Conservation (phyloP, 2,888 invertebrate species). For the Agriopis aurantiaria region DNA sequence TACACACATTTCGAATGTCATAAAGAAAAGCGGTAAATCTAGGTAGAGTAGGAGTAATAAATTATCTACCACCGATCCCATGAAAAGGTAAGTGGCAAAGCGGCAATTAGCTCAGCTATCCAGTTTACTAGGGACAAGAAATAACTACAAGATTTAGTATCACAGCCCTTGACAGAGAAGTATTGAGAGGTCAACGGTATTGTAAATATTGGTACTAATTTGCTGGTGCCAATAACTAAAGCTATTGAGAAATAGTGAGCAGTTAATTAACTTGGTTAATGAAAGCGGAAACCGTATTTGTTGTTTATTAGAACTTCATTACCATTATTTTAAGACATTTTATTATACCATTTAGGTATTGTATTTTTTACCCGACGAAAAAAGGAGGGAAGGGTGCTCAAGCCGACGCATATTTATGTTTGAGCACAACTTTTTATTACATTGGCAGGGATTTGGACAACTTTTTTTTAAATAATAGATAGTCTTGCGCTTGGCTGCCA, state of each 20-base stretch:
- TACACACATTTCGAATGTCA: no score
- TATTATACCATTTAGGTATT: no score
- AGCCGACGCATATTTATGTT: no score
- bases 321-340: no score
- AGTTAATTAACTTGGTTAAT: not conserved
- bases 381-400: no score
- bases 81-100: conserved; percentile 3
- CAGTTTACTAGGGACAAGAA: not conserved
- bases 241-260: not conserved
- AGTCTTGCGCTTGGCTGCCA: no score
- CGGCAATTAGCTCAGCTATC: conserved; percentile 7
- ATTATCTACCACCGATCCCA: not conserved
- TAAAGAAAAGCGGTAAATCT: no score
- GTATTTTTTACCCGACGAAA: no score
- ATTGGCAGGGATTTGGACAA: no score
- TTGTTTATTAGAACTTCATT: no score
- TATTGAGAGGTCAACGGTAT: not conserved
- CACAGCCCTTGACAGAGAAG: not conserved
- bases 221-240: not conserved
- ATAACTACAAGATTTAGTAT: not conserved
- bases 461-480: no score
- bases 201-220: conserved; percentile 3
- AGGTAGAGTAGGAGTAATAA: conserved; percentile 3
- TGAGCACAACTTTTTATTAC: no score
- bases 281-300: not conserved